A percentile compares a stretch with the other conserved stretches of the same genome.
Evolutionary conservation across 2,888 invertebrate genomes (phyloP).

Genomic region (Glyphotaelius pellucidus): DNA sequence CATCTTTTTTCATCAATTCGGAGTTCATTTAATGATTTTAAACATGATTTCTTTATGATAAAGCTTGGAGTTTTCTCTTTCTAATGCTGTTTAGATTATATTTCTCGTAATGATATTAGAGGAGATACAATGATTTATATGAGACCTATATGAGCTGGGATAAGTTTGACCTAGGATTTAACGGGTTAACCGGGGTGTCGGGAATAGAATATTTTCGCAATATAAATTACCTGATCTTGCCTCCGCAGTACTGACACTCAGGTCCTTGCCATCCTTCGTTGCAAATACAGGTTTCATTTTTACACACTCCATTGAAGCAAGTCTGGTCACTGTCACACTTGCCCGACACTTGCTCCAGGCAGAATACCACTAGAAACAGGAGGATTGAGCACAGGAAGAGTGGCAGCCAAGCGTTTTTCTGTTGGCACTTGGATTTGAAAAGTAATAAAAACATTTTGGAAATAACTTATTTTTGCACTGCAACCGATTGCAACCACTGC

Average conservation of each 20-base stretch:
- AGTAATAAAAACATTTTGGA: slow-evolving; percentile 90
- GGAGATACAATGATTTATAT: too few species aligned
- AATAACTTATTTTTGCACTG: slow-evolving; percentile 69
- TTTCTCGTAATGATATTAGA: too few species aligned
- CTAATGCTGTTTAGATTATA: too few species aligned
- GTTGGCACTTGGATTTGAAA: slow-evolving; percentile 90
- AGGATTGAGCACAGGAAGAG: slow-evolving; percentile 76
- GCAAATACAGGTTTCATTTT: slow-evolving; percentile 92
- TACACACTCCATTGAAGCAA: slow-evolving; percentile 83
- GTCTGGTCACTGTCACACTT: slow-evolving; percentile 74
- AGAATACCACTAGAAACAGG: slow-evolving; percentile 78
- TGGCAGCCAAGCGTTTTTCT: slow-evolving; percentile 81
- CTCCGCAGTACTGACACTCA: slow-evolving; percentile 95
- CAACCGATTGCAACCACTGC: too few species aligned
- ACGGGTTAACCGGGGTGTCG: too few species aligned
- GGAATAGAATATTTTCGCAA: too few species aligned
- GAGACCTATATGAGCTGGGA: too few species aligned
- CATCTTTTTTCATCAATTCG: too few species aligned
- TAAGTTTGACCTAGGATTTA: too few species aligned
- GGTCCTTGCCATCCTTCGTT: slow-evolving; percentile 95
- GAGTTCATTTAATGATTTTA: too few species aligned
- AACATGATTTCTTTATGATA: too few species aligned
- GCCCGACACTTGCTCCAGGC: slow-evolving; percentile 71
- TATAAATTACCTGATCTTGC: slow-evolving; percentile 89
- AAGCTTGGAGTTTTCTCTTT: too few species aligned